Percentiles rank a stretch among this genome's conserved stretches.
These are phyloP conservation scores for Rallus limicola DNA, from an alignment of 2,113 vertebrate genomes.

Conservation along the genomic window DNA sequence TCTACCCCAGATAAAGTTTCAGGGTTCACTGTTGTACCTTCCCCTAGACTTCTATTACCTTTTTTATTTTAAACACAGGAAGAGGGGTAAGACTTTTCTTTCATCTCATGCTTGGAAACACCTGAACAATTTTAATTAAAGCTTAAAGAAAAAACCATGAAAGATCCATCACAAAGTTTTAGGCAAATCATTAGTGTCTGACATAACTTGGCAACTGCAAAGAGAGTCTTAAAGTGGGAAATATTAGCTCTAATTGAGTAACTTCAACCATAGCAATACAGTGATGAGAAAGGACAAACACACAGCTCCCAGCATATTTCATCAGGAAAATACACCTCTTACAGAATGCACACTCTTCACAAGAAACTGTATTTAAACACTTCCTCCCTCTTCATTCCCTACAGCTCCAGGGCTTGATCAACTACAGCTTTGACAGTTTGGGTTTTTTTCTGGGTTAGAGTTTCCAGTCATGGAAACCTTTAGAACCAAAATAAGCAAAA, in stretches of 20 bases:
- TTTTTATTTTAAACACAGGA: not conserved
- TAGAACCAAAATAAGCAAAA: not conserved
- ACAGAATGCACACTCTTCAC: not conserved
- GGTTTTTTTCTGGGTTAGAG: not conserved
- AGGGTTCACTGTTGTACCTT: not conserved
- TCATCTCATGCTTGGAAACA: constrained; percentile 19
- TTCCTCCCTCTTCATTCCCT: not conserved
- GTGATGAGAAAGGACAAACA: not conserved
- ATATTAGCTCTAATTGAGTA: not conserved
- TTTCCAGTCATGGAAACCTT: not conserved
- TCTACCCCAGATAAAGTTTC: not conserved
- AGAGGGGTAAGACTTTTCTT: not conserved
- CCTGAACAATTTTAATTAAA: constrained; percentile 41
- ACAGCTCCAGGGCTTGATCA: not conserved
- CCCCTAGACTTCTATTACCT: too few species aligned
- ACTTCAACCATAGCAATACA: not conserved
- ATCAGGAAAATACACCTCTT: not conserved
- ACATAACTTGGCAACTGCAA: not conserved
- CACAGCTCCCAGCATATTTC: not conserved
- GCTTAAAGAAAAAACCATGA: not conserved
- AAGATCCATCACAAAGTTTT: constrained; percentile 27
- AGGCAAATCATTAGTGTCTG: constrained; percentile 5
- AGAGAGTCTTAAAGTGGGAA: not conserved
- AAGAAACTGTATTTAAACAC: not conserved
- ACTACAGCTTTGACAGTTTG: not conserved